Percentiles rank a stretch among this genome's conserved stretches.
phyloP scores from a whole-genome alignment of 2,888 invertebrate species.

The Polylopha cassiicola region DNA sequence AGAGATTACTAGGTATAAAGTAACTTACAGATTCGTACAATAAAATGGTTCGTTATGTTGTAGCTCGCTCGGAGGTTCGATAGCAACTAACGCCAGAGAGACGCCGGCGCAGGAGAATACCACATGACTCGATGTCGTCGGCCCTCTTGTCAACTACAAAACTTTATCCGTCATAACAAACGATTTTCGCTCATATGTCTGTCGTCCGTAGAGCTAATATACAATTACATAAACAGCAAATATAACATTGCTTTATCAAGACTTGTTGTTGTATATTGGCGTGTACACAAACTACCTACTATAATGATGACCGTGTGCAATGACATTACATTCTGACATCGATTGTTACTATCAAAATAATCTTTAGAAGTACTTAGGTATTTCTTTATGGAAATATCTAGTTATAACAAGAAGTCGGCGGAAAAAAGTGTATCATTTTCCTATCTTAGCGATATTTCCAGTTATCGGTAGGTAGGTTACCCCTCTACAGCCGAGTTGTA shows the following conservation, averaged over 20 bases:
- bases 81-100: slow-evolving; percentile 14
- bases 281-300: slow-evolving; percentile 19
- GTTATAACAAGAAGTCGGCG: too few species aligned
- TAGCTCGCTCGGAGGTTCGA: slow-evolving; percentile 8
- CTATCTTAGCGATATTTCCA: too few species aligned
- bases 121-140: slow-evolving; percentile 8
- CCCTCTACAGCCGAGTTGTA: too few species aligned
- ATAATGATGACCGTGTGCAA: slow-evolving; percentile 17
- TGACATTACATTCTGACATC: slow-evolving; percentile 15
- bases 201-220: background rate
- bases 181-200: slow-evolving; percentile 1
- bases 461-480: too few species aligned
- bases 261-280: slow-evolving; percentile 12
- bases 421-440: too few species aligned
- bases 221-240: background rate
- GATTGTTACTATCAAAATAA: slow-evolving; percentile 13
- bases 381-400: too few species aligned
- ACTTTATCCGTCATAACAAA: background rate
- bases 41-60: slow-evolving; percentile 6
- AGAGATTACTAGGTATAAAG: too few species aligned
- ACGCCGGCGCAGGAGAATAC: slow-evolving; percentile 16
- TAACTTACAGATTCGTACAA: too few species aligned
- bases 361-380: background rate
- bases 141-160: slow-evolving; percentile 2
- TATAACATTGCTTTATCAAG: slow-evolving; percentile 7